Conservation (phyloP, 2,888 invertebrate species). For the Drosophila recens region DNA sequence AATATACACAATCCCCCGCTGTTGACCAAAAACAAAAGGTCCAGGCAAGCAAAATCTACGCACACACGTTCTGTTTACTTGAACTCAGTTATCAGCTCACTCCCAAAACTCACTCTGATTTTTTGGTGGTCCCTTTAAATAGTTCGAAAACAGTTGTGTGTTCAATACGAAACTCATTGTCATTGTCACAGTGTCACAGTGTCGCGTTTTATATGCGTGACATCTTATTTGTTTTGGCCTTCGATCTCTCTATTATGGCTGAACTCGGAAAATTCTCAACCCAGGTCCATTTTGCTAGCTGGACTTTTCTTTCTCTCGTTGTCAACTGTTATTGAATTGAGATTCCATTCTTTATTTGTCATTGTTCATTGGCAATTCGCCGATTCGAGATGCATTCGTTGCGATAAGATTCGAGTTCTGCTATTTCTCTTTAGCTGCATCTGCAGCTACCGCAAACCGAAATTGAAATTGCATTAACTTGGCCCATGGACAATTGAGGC, state of each 20-base stretch:
- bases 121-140: conserved; percentile 19
- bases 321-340: conserved; percentile 73
- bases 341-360: conserved; percentile 43
- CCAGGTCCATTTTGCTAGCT: background rate
- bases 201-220: conserved; percentile 76
- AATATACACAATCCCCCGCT: conserved; percentile 64
- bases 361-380: conserved; percentile 37
- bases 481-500: conserved; percentile 71
- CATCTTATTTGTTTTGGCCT: conserved; percentile 62
- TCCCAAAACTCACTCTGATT: background rate
- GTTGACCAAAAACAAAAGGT: conserved; percentile 42
- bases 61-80: background rate
- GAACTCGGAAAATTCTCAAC: background rate
- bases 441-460: conserved; percentile 68
- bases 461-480: conserved; percentile 74
- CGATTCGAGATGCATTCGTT: conserved; percentile 62
- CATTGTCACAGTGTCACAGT: conserved; percentile 16
- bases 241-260: conserved; percentile 64
- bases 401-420: conserved; percentile 48
- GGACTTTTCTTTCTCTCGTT: conserved; percentile 20
- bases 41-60: background rate
- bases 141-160: background rate
- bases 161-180: conserved; percentile 26
- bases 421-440: conserved; percentile 26
- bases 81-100: conserved; percentile 16